These are phyloP conservation scores for Magallana angulata DNA, from an alignment of 1,140 invertebrate species.

Conservation along the genomic window DNA sequence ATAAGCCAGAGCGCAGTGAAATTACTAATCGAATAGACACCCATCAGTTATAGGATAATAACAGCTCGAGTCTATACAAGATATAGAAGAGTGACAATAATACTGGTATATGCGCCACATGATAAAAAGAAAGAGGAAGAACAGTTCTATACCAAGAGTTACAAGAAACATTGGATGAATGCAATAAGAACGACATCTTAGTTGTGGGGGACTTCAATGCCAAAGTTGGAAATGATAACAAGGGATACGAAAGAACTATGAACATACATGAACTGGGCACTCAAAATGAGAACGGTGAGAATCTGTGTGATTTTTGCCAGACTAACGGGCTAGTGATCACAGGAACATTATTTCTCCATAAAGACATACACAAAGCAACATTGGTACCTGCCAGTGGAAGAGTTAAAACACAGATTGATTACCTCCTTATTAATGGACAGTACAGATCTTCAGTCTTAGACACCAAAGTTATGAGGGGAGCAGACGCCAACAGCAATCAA, in stretches of 20 bases:
- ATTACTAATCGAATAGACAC: background rate
- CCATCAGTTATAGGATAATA: background rate
- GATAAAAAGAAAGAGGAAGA: background rate
- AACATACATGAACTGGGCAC: background rate
- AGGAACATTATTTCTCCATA: conserved; percentile 57
- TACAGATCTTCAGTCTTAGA: conserved; percentile 43
- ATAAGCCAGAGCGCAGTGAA: background rate
- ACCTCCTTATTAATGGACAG: conserved; percentile 41
- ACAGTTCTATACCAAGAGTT: background rate
- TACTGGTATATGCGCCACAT: background rate
- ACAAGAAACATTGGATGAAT: background rate
- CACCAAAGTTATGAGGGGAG: background rate
- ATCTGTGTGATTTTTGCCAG: conserved; percentile 47
- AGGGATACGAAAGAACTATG: background rate
- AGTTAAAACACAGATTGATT: conserved; percentile 48
- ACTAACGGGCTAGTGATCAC: conserved; percentile 57
- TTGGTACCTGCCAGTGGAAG: conserved; percentile 54
- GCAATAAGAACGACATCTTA: conserved; percentile 1
- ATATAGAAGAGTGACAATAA: background rate
- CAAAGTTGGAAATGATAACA: background rate
- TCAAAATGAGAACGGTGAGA: background rate
- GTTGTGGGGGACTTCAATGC: background rate
- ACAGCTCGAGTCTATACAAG: background rate
- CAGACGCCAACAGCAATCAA: conserved; percentile 55
- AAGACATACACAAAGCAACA: conserved; percentile 58